Conservation (phyloP, 2,888 invertebrate genomes). For the Morpho deidamia region DNA sequence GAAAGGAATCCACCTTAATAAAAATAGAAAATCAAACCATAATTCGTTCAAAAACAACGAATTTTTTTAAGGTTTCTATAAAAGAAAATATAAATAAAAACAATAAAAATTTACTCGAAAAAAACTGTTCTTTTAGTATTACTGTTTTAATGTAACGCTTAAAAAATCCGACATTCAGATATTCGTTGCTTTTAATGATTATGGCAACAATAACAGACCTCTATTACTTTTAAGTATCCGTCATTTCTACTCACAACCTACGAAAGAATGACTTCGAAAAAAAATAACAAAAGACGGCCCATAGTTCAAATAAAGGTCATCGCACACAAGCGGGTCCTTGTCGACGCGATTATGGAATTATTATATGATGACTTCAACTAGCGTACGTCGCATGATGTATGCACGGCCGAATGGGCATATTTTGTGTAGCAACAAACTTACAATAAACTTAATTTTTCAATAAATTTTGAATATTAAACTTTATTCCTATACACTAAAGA, state of each 20-base stretch:
- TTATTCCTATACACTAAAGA: conserved; percentile 7
- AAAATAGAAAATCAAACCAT: background rate
- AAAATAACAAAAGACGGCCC: conserved; percentile 11
- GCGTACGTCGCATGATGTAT: conserved; percentile 19
- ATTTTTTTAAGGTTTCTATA: conserved; percentile 4
- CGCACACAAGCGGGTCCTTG: conserved; percentile 50
- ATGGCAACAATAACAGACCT: background rate
- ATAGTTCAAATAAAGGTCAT: conserved; percentile 44
- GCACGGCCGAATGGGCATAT: conserved; percentile 24
- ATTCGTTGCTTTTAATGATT: background rate
- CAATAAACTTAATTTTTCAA: background rate
- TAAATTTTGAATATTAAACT: conserved; percentile 13
- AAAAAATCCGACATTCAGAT: background rate
- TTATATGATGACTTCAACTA: conserved; percentile 43
- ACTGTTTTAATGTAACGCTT: too few relatives aligned
- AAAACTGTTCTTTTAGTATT: too few relatives aligned
- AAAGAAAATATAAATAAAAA: background rate
- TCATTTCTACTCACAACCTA: conserved; percentile 1
- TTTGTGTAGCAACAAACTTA: conserved; percentile 16
- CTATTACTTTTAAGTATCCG: background rate
- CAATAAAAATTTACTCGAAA: background rate
- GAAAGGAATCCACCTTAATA: background rate
- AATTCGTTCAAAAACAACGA: conserved; percentile 15
- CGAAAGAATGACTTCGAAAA: conserved; percentile 26
- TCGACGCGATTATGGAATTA: conserved; percentile 60